phyloP scores from a whole-genome alignment of 2,888 invertebrate genomes.

The Sarcophaga caerulescens region DNA sequence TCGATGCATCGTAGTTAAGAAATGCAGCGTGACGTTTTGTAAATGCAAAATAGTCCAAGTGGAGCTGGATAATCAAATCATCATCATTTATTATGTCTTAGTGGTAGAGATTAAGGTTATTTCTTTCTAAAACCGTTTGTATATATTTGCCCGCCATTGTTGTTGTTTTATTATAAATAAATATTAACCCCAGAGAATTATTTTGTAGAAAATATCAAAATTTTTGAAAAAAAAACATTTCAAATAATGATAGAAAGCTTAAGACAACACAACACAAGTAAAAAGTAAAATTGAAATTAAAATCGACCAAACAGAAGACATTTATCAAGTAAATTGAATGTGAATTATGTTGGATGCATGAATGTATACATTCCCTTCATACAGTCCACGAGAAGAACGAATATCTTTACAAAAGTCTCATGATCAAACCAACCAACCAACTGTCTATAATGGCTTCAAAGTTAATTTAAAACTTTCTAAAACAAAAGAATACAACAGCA shows the following conservation, averaged over 20 bases:
- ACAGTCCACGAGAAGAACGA: too few relatives aligned
- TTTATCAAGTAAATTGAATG: too few relatives aligned
- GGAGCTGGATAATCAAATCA: too few relatives aligned
- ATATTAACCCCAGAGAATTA: not conserved
- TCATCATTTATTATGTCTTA: too few relatives aligned
- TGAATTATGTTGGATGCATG: too few relatives aligned
- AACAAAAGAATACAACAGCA: conserved; percentile 5
- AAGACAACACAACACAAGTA: not conserved
- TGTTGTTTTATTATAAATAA: not conserved
- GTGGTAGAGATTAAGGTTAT: too few relatives aligned
- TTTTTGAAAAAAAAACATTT: not conserved
- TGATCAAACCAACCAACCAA: too few relatives aligned
- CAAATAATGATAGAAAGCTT: not conserved
- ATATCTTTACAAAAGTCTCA: too few relatives aligned
- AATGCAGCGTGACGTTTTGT: too few relatives aligned
- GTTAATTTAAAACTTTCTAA: conserved; percentile 54
- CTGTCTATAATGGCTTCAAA: conserved; percentile 16
- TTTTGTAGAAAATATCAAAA: conserved; percentile 20
- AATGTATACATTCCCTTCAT: not conserved
- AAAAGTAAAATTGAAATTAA: conserved; percentile 13
- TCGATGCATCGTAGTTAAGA: too few relatives aligned
- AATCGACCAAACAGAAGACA: conserved; percentile 3
- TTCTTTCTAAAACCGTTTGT: too few relatives aligned
- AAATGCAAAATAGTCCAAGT: too few relatives aligned
- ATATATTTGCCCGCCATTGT: not conserved